Base-by-base conservation (phyloP, 1,140 invertebrate genomes). In the Sweltsa coloradensis region DNA sequence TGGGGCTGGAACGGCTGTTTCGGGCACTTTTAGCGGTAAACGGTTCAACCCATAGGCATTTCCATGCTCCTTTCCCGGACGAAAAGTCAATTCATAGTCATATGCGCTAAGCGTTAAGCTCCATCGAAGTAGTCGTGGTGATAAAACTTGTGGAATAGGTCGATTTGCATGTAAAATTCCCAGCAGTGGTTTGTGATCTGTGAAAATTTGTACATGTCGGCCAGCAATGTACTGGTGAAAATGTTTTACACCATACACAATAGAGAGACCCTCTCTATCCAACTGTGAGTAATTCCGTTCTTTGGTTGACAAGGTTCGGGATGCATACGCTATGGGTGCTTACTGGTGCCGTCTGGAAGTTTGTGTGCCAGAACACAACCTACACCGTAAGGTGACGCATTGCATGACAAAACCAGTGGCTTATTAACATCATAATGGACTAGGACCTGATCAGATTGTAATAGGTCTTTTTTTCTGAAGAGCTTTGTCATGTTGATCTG, bases 211-310 rank as follows among this genome's bases (percentile, higher is more conserved):
- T 58, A 76, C 77, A 13, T 57, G 39, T 18, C 60, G 49, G n/a
- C 73, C 72, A 53, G 58, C 65, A 3, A 79, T 41, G 52, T 69
- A 78, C 25, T 70, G 53, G 27, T 71, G 60, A 55, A 76, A 76
- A 54, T 69, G 68, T 46, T 63, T 62, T 4, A 77, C 60, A 4
- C 63, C 67, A 55, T 60, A 76, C 1, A 74, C 49, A 7, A 77
- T 64, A 2, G 65, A 62, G 13, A 71, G 51, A 7, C 65, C 68
- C 60, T 79, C 72, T 52, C 65, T 71, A 31, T 79, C 69, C 19
- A 72, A 66, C 49, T 69, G 65, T 5, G 63, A 49, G 40, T 75
- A 72, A 45, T 66, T 72, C 52, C 58, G 51, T 53, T 75, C 65
- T 3, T 65, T 53, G 22, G 53, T 26, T 13, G 55, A 57, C 26